phyloP scores from a whole-genome alignment of 2,113 vertebrate species.

The Hypanus sabinus region DNA sequence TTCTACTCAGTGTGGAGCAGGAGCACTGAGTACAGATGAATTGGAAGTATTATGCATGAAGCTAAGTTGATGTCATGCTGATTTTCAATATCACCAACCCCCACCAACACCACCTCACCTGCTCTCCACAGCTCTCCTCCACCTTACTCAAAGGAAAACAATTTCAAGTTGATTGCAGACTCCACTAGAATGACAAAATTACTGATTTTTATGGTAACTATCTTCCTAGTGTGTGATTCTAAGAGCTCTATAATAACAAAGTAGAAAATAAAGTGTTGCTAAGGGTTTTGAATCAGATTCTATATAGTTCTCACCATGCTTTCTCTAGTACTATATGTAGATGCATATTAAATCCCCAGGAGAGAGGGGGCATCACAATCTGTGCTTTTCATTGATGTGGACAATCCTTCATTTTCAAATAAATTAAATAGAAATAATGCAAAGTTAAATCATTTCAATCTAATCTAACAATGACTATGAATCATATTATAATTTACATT shows the following conservation, averaged over 20 bases:
- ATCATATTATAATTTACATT: not conserved
- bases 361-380: not conserved
- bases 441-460: not conserved
- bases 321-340: not conserved
- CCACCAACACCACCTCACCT: no score
- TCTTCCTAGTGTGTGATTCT: not conserved
- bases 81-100: not conserved
- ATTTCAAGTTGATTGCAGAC: not conserved
- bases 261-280: not conserved
- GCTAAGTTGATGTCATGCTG: not conserved
- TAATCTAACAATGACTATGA: not conserved
- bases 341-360: not conserved
- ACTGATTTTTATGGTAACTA: slow-evolving; percentile 7
- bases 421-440: not conserved
- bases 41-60: not conserved
- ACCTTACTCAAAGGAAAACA: not conserved
- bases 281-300: not conserved
- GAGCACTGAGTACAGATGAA: not conserved
- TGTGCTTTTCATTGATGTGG: not conserved
- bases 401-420: not conserved
- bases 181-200: not conserved
- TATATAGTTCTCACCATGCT: not conserved
- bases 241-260: slow-evolving; percentile 18
- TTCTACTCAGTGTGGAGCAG: not conserved
- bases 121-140: not conserved